Evolutionary conservation across 2,113 vertebrate species (phyloP).

Genomic region (Rousettus leschenaultii): DNA sequence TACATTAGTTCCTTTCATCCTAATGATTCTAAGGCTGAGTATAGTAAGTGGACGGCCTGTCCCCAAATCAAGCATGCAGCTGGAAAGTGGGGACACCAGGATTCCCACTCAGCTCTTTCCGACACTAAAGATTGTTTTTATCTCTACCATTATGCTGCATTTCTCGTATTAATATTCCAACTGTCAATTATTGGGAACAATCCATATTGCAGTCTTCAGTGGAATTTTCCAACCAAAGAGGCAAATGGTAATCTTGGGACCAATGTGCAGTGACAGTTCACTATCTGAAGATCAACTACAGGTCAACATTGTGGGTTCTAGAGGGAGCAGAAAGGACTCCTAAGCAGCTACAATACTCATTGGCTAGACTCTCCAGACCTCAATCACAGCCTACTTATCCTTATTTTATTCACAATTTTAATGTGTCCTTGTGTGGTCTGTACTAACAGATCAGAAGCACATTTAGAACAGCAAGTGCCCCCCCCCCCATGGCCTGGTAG

Average conservation of each 20-base stretch:
- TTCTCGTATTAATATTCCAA: not conserved
- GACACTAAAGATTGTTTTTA: not conserved
- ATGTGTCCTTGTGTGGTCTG: not conserved
- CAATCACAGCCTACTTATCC: not conserved
- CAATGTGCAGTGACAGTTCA: not conserved
- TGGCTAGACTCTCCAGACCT: not conserved
- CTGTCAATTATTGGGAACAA: not conserved
- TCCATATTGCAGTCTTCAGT: not conserved
- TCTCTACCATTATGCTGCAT: not conserved
- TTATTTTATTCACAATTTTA: not conserved
- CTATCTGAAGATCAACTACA: not conserved
- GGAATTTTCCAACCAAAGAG: not conserved
- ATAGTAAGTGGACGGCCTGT: not conserved
- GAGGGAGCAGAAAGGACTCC: not conserved
- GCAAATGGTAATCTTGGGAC: not conserved
- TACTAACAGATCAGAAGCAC: not conserved
- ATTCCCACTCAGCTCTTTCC: not conserved
- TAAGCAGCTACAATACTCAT: not conserved
- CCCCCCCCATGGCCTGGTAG: not conserved
- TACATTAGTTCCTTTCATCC: not conserved
- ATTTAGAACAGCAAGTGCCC: not conserved
- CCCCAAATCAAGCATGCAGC: not conserved
- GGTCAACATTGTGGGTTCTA: not conserved
- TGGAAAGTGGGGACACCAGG: not conserved
- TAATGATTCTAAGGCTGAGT: not conserved